phyloP scores from a whole-genome alignment of 30 jellyfish, hydroid and myxozoan species.

The Catostylus mosaicus region DNA sequence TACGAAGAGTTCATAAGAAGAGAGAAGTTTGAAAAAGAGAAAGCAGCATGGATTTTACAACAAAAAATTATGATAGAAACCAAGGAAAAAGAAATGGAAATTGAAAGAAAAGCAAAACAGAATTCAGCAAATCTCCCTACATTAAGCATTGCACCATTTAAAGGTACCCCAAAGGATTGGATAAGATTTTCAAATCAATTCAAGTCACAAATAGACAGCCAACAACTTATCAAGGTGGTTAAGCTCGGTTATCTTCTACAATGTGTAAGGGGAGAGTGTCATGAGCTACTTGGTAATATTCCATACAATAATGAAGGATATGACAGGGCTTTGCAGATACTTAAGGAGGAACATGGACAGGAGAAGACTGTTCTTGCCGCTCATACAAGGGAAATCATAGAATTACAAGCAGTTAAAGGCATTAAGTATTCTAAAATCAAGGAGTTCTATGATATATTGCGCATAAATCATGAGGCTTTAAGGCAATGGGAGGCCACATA shows the following conservation, averaged over 20 bases:
- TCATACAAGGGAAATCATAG: constrained; percentile 46
- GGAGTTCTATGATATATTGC: constrained; percentile 38
- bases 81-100: constrained; percentile 51
- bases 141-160: constrained; percentile 62
- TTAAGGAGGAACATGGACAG: constrained; percentile 47
- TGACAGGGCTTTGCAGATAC: constrained; percentile 59
- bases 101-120: constrained; percentile 40
- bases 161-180: constrained; percentile 63
- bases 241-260: constrained; percentile 29
- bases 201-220: constrained; percentile 50
- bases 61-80: constrained; percentile 37
- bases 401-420: constrained; percentile 21
- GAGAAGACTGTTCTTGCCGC: constrained; percentile 55
- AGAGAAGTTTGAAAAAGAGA: constrained; percentile 37
- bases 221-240: constrained; percentile 31
- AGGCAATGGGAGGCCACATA: constrained; percentile 45
- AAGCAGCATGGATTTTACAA: constrained; percentile 47
- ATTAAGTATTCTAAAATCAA: constrained; percentile 28
- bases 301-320: constrained; percentile 51
- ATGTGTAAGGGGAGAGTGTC: constrained; percentile 36
- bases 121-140: constrained; percentile 29
- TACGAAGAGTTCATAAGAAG: constrained; percentile 9
- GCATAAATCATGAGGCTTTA: constrained; percentile 53
- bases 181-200: constrained; percentile 37
- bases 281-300: constrained; percentile 41